Conservation (phyloP, 2,888 invertebrate species). For the Drosophila recens region DNA sequence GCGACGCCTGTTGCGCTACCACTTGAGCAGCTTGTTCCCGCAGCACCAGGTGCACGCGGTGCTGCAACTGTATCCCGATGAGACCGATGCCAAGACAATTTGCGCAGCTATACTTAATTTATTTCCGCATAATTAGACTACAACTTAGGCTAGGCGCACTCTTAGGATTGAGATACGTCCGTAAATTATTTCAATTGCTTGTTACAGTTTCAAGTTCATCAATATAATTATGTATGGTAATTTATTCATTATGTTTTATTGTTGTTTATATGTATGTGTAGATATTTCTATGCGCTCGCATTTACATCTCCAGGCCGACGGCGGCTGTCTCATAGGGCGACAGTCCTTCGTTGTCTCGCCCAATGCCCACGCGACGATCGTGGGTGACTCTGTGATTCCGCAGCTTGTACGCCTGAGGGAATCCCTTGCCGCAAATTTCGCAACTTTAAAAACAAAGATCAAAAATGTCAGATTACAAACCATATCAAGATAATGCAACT, state of each 20-base stretch:
- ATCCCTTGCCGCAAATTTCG: constrained; percentile 82
- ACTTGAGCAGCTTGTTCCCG: constrained; percentile 96
- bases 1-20: constrained; percentile 92
- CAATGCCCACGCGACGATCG: constrained; percentile 63
- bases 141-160: constrained; percentile 59
- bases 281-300: constrained; percentile 34
- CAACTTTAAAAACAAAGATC: constrained; percentile 55
- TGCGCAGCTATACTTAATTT: constrained; percentile 94
- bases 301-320: constrained; percentile 67
- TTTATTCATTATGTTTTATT: constrained; percentile 36
- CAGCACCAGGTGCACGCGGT: constrained; percentile 95
- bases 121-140: constrained; percentile 87
- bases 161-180: constrained; percentile 41
- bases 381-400: constrained; percentile 79
- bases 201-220: constrained; percentile 55
- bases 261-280: constrained; percentile 24
- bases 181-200: constrained; percentile 59
- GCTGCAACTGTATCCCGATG: constrained; percentile 95
- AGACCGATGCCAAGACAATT: constrained; percentile 95
- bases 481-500: no score
- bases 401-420: constrained; percentile 81
- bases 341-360: constrained; percentile 47
- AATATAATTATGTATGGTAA: constrained; percentile 63
- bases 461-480: neutral
- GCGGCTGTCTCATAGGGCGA: constrained; percentile 62